These are phyloP conservation scores for Microdon myrmicae DNA, from an alignment of 2,888 invertebrate genomes.

Conservation along the genomic window DNA sequence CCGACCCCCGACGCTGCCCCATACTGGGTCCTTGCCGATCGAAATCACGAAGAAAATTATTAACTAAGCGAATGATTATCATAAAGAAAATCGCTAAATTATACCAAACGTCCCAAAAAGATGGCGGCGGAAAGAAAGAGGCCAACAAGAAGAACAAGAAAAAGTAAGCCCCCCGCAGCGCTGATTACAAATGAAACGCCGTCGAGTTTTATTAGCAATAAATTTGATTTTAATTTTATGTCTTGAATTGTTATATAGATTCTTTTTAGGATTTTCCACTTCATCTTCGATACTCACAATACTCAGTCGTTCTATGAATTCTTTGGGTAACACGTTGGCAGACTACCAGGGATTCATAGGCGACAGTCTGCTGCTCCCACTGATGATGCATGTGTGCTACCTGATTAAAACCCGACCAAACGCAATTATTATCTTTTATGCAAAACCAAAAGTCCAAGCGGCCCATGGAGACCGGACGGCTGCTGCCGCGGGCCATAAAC, in stretches of 20 bases:
- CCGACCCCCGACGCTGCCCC: too few relatives aligned
- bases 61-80: conserved; percentile 7
- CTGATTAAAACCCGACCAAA: conserved; percentile 22
- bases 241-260: conserved; percentile 10
- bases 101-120: conserved; percentile 21
- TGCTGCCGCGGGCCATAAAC: too few relatives aligned
- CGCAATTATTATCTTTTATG: conserved; percentile 19
- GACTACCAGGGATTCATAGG: not conserved
- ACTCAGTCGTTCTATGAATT: too few relatives aligned
- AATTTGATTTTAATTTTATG: conserved; percentile 35
- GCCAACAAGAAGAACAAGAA: conserved; percentile 25
- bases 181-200: conserved; percentile 40
- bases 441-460: too few relatives aligned
- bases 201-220: conserved; percentile 37
- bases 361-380: conserved; percentile 4
- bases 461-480: too few relatives aligned
- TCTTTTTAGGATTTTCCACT: conserved; percentile 1
- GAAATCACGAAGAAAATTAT: not conserved
- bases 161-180: conserved; percentile 30
- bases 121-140: conserved; percentile 6
- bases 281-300: too few relatives aligned
- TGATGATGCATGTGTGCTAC: conserved; percentile 20
- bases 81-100: conserved; percentile 27
- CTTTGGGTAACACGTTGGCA: not conserved
- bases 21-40: too few relatives aligned